Percentiles rank a stretch among this genome's conserved stretches.
These are phyloP conservation scores for Sarcophaga subvicina DNA, from an alignment of 2,888 invertebrate species.

Conservation along the genomic window DNA sequence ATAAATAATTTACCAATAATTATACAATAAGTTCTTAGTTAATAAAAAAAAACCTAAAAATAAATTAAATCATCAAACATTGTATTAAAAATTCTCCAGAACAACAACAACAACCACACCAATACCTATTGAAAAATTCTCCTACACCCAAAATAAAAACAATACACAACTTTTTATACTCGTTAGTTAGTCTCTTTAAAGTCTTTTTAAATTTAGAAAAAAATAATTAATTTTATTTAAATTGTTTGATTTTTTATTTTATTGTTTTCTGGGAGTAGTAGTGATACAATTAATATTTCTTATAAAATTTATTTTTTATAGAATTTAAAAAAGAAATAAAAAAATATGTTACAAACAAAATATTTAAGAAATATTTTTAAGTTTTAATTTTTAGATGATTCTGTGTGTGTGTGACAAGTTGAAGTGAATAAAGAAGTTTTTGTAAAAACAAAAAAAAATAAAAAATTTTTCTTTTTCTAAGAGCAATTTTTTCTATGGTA, in stretches of 20 bases:
- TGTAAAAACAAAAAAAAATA: conserved; percentile 19
- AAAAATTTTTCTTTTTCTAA: neutral
- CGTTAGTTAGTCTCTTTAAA: neutral
- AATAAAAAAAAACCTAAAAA: conserved; percentile 24
- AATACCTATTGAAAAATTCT: neutral
- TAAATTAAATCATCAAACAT: conserved; percentile 3
- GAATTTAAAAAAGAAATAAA: neutral
- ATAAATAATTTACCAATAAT: conserved; percentile 48
- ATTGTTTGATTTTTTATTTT: conserved; percentile 12
- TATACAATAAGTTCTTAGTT: conserved; percentile 47
- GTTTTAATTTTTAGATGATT: conserved; percentile 44
- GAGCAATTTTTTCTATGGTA: too few relatives aligned
- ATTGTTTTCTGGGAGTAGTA: conserved; percentile 36
- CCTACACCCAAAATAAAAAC: neutral
- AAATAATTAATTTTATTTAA: conserved; percentile 12
- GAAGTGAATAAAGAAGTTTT: conserved; percentile 56
- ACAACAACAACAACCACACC: too few relatives aligned
- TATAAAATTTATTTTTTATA: conserved; percentile 20
- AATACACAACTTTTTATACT: neutral
- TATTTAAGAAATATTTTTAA: conserved; percentile 42
- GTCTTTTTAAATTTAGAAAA: neutral
- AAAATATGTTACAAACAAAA: conserved; percentile 12
- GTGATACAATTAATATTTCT: conserved; percentile 11
- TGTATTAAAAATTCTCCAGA: too few relatives aligned
- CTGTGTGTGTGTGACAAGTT: conserved; percentile 32